Conservation (phyloP, 2,797 vertebrate species). For the Darevskia nairensis region DNA sequence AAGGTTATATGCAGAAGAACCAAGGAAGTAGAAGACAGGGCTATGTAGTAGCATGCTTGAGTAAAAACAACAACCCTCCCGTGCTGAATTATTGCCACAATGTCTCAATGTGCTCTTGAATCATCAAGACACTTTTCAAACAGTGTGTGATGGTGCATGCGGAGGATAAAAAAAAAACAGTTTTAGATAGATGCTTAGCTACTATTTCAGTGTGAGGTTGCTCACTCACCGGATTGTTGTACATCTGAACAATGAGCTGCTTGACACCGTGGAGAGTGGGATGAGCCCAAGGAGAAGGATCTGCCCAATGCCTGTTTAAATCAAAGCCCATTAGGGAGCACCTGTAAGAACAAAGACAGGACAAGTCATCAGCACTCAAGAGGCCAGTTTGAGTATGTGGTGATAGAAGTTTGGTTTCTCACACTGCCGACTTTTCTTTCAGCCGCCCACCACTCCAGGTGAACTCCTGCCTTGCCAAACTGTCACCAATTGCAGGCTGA, state of each 20-base stretch:
- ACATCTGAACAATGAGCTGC: slow-evolving; percentile 95
- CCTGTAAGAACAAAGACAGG: slow-evolving; percentile 69
- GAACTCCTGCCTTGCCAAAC: neutral
- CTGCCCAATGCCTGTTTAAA: slow-evolving; percentile 97
- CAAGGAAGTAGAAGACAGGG: neutral
- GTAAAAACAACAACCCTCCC: neutral
- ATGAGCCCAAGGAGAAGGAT: slow-evolving; percentile 95
- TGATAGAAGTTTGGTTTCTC: neutral
- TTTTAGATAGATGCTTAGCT: fast-evolving
- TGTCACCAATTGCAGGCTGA: neutral
- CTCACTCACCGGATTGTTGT: slow-evolving; percentile 90
- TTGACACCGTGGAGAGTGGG: slow-evolving; percentile 95
- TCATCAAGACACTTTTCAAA: neutral
- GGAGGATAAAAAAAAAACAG: neutral
- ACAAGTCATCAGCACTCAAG: neutral
- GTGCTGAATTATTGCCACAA: neutral
- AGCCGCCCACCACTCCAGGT: neutral
- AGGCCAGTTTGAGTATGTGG: neutral
- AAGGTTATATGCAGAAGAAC: neutral
- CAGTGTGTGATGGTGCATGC: neutral
- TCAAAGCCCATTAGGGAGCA: slow-evolving; percentile 98
- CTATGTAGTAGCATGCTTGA: neutral
- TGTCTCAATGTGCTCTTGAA: neutral
- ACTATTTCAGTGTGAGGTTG: neutral
- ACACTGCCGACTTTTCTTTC: neutral